These are phyloP conservation scores for Nematopogon swammerdamellus DNA, from an alignment of 2,888 invertebrate genomes.

Conservation along the genomic window DNA sequence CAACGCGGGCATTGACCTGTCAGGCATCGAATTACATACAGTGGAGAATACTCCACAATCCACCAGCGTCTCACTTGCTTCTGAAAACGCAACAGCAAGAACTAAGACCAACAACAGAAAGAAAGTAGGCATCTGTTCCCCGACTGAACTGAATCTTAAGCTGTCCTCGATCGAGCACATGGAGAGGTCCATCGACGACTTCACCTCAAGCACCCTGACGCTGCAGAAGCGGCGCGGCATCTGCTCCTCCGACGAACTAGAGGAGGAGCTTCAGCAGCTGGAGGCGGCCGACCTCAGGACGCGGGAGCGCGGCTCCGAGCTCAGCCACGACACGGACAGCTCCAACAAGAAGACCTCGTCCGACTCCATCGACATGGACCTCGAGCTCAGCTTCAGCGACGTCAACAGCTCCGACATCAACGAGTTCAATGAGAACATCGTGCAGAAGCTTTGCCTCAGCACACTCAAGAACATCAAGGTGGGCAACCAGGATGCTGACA, in stretches of 20 bases:
- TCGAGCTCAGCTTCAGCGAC: constrained; percentile 53
- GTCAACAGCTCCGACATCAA: constrained; percentile 54
- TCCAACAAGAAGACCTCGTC: constrained; percentile 51
- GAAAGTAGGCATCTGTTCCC: constrained; percentile 43
- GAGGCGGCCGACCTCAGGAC: constrained; percentile 32
- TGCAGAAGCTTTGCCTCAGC: constrained; percentile 50
- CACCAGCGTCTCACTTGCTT: constrained; percentile 19
- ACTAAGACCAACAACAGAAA: constrained; percentile 23
- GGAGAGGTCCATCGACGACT: constrained; percentile 46
- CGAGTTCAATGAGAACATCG: constrained; percentile 53
- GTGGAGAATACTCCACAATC: constrained; percentile 45
- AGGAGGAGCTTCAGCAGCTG: constrained; percentile 34
- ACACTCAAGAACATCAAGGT: constrained; percentile 53
- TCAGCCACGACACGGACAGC: constrained; percentile 45
- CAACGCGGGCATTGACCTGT: constrained; percentile 36
- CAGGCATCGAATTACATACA: constrained; percentile 46
- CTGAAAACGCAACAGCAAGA: constrained; percentile 17
- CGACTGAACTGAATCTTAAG: constrained; percentile 45
- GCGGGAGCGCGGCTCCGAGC: constrained; percentile 33
- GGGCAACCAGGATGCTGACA: constrained; percentile 52
- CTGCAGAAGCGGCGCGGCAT: constrained; percentile 56
- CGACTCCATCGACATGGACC: constrained; percentile 50
- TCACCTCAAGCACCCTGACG: constrained; percentile 38
- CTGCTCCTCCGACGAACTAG: constrained; percentile 52
- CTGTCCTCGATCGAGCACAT: constrained; percentile 35